These are phyloP conservation scores for Brachionus sp. DNA, from an alignment of 1,140 invertebrate species.

Conservation along the genomic window DNA sequence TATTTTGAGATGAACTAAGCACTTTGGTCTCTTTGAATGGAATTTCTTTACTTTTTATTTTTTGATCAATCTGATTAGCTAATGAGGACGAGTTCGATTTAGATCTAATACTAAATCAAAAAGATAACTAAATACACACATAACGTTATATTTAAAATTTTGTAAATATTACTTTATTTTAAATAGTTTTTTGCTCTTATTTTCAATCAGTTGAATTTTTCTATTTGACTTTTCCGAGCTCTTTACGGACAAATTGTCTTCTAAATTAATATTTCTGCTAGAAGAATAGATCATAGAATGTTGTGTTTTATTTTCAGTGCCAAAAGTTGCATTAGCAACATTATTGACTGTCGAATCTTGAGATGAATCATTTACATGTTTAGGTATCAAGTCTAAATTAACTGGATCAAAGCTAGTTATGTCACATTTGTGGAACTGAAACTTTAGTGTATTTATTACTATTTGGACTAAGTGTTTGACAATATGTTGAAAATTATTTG, in stretches of 20 bases:
- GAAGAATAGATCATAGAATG: neutral
- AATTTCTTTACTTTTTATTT: neutral
- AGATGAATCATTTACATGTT: neutral
- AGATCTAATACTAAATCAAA: neutral
- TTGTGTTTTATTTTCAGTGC: neutral
- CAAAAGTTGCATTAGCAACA: neutral
- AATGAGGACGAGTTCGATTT: neutral
- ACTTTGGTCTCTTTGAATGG: neutral
- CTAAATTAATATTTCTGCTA: slow-evolving; percentile 4
- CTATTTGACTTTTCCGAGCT: neutral
- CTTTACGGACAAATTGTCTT: neutral
- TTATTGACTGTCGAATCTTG: neutral
- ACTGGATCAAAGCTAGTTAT: slow-evolving; percentile 34
- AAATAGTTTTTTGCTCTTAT: neutral
- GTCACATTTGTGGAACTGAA: slow-evolving; percentile 72
- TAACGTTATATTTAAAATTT: no score
- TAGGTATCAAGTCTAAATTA: neutral
- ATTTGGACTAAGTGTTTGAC: slow-evolving; percentile 78
- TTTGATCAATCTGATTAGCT: neutral
- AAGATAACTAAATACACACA: neutral
- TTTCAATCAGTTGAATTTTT: neutral
- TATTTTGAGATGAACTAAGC: neutral
- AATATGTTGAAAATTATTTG: slow-evolving; percentile 64
- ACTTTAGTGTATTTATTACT: slow-evolving; percentile 86
- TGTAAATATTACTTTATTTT: slow-evolving; percentile 30